phyloP scores from a whole-genome alignment of 2,113 vertebrate genomes.

The human region DNA sequence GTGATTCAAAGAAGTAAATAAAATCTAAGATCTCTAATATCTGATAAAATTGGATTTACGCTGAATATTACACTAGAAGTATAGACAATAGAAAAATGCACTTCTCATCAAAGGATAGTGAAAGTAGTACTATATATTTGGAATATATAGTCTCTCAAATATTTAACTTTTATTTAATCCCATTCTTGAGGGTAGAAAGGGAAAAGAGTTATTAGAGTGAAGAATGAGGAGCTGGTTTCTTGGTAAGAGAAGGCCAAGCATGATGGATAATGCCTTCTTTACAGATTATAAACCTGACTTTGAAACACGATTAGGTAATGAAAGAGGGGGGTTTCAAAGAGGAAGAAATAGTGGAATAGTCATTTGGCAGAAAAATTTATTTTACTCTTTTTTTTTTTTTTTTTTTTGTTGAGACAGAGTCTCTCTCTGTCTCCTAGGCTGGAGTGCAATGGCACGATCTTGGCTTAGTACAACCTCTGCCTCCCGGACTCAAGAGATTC shows the following conservation, averaged over 20 bases:
- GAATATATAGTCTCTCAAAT: too few relatives aligned
- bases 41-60: not conserved
- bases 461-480: too few relatives aligned
- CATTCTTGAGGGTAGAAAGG: not conserved
- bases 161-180: not conserved
- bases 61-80: not conserved
- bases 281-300: not conserved
- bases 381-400: not conserved
- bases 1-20: not conserved
- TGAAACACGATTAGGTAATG: not conserved
- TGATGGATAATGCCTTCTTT: not conserved
- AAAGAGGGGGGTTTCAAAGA: not conserved
- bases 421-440: too few relatives aligned
- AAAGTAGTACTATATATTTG: not conserved
- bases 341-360: not conserved
- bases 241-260: not conserved
- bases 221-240: not conserved
- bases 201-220: not conserved
- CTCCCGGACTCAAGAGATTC: too few relatives aligned
- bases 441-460: too few relatives aligned
- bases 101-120: not conserved
- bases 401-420: not conserved
- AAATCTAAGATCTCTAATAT: not conserved
- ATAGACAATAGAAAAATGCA: not conserved
- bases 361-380: not conserved